Base-by-base conservation (phyloP, 2,888 invertebrate species). In the Melanotus villosus region DNA sequence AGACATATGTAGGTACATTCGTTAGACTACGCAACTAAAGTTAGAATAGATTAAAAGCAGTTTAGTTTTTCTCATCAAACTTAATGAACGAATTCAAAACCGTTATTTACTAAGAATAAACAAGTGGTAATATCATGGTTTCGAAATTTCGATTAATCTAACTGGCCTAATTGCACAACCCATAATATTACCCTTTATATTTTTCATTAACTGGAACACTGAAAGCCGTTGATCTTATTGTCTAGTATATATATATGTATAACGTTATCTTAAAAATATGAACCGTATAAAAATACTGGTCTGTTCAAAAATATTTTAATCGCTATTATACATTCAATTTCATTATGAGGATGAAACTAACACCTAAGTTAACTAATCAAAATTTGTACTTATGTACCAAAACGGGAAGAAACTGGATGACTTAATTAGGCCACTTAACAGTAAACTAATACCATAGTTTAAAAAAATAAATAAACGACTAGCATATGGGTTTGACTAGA, bases 261-360 rank as follows among this genome's bases (percentile, higher is more conserved):
- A 50, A 62, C 56, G 23, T 63, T 67, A 34, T 60, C 54, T 52
- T 52, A 63, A 56, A 64, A 32, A 64, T 64, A 58, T 65, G 36
- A 68, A 65, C 58, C 58, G 66, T 70, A 70, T 65, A 70, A 70
- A 70, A 70, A 70, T 70, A 70, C 66, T 66, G 66, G 66, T 58
- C 30, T 30, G 38, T 58, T 70, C 56, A 66, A 70, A 70, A 70
- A 70, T 66, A 63, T 64, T 6, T n/a, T 47, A 63, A 57, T 63
- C 45, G 34, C 60, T 67, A 62, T 54, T 41, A 14, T 52, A 60
- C 38, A 45, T 26, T 12, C 18, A 14, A 52, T 43, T 47, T 58
- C 10, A 47, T 50, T 12, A 30, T 50, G 30, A 65, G 21, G 14
- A 57, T 41, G 62, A 50, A 50, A 66, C 52, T 60, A 60, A 59